phyloP scores from a whole-genome alignment of 2,888 invertebrate species.

The Sycophila texana region DNA sequence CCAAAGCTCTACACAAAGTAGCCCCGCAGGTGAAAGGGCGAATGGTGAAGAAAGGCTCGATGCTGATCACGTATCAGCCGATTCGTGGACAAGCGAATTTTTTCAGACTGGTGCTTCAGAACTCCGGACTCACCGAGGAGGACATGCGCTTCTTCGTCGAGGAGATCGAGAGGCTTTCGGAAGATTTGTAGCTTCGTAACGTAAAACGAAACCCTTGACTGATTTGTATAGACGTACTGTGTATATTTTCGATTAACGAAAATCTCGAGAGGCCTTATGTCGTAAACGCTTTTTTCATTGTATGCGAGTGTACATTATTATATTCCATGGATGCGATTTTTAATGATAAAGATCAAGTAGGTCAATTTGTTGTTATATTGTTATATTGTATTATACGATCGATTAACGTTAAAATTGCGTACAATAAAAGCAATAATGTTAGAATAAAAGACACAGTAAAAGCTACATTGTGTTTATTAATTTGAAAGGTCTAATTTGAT shows the following conservation, averaged over 20 bases:
- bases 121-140: slow-evolving; percentile 87
- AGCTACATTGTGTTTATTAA: background rate
- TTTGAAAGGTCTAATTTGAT: too few species aligned
- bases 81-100: slow-evolving; percentile 91
- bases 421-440: slow-evolving; percentile 16
- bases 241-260: too few species aligned
- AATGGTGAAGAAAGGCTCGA: slow-evolving; percentile 96
- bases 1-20: slow-evolving; percentile 84
- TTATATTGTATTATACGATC: slow-evolving; percentile 20
- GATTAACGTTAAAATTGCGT: slow-evolving; percentile 8
- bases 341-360: too few species aligned
- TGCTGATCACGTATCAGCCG: slow-evolving; percentile 98
- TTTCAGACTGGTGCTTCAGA: slow-evolving; percentile 95
- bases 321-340: too few species aligned
- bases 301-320: too few species aligned
- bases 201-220: too few species aligned
- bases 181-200: slow-evolving; percentile 77
- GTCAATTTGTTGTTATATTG: slow-evolving; percentile 27
- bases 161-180: slow-evolving; percentile 91
- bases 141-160: slow-evolving; percentile 93
- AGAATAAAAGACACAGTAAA: background rate
- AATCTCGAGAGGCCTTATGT: too few species aligned
- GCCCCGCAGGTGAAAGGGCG: slow-evolving; percentile 95
- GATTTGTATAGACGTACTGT: too few species aligned
- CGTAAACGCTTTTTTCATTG: too few species aligned